Evolutionary conservation across 1,140 invertebrate species (phyloP).

Genomic region (Drosophila saltans): DNA sequence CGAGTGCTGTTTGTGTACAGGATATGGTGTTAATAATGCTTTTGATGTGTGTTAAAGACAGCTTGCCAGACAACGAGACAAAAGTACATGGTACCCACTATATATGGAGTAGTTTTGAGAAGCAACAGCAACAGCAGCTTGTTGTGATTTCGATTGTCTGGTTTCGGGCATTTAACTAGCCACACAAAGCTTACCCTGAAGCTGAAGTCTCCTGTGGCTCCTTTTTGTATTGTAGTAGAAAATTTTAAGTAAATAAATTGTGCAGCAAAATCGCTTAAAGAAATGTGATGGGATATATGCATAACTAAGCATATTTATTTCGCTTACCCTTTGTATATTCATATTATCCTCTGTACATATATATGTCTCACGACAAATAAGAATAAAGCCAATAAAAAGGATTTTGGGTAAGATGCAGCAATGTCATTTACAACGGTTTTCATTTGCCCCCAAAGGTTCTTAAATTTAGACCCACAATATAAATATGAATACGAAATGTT

Average conservation of each 20-base stretch:
- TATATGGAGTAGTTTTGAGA: background rate
- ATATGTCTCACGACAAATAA: too few species aligned
- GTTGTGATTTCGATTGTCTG: constrained; percentile 1
- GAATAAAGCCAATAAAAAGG: too few species aligned
- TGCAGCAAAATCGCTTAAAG: background rate
- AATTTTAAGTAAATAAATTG: constrained; percentile 6
- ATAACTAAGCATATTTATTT: too few species aligned
- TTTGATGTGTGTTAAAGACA: constrained; percentile 80
- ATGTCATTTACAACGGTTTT: too few species aligned
- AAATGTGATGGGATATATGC: background rate
- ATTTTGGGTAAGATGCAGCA: too few species aligned
- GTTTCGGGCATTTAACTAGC: constrained; percentile 2
- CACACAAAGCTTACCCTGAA: constrained; percentile 2
- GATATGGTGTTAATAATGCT: constrained; percentile 76
- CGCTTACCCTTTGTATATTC: too few species aligned
- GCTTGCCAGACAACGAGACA: constrained; percentile 59
- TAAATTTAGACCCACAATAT: too few species aligned
- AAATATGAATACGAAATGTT: too few species aligned
- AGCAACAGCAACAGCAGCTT: background rate
- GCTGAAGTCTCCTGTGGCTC: constrained; percentile 6
- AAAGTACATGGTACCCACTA: constrained; percentile 41
- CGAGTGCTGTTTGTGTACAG: constrained; percentile 51
- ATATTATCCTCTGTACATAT: too few species aligned
- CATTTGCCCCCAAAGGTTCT: too few species aligned
- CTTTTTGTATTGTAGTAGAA: background rate